Percentiles rank a stretch among this genome's conserved stretches.
These are phyloP conservation scores for Irena cyanogastra DNA, from an alignment of 2,113 vertebrate species.

Conservation along the genomic window DNA sequence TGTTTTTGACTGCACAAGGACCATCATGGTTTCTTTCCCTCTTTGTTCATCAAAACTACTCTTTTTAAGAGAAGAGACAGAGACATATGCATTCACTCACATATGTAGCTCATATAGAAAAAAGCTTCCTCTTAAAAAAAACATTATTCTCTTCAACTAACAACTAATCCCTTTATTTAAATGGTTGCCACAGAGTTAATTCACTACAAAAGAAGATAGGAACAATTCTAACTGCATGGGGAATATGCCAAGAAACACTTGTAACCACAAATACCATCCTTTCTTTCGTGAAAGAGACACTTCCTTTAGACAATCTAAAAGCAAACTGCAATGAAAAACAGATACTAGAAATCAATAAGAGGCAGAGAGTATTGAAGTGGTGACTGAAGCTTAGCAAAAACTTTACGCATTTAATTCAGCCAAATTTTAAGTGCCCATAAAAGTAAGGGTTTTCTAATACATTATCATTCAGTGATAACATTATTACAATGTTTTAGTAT, in stretches of 20 bases:
- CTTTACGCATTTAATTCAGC: neutral
- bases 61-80: neutral
- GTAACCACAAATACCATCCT: neutral
- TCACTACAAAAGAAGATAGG: neutral
- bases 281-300: neutral
- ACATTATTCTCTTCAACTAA: neutral
- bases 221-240: neutral
- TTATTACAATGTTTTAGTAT: neutral
- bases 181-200: neutral
- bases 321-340: neutral
- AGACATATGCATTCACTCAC: neutral
- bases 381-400: neutral
- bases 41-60: neutral
- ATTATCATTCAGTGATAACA: neutral
- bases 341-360: neutral
- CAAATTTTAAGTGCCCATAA: neutral
- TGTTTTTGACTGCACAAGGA: neutral
- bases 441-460: neutral
- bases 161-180: neutral
- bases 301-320: neutral
- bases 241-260: neutral
- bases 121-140: neutral
- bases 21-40: neutral
- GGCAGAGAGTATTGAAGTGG: neutral
- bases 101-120: neutral